Evolutionary conservation across 2,888 invertebrate species (phyloP), one percentile per base, ranked within the genome.

Genomic region (Drosophila nr. perissopoda): DNA sequence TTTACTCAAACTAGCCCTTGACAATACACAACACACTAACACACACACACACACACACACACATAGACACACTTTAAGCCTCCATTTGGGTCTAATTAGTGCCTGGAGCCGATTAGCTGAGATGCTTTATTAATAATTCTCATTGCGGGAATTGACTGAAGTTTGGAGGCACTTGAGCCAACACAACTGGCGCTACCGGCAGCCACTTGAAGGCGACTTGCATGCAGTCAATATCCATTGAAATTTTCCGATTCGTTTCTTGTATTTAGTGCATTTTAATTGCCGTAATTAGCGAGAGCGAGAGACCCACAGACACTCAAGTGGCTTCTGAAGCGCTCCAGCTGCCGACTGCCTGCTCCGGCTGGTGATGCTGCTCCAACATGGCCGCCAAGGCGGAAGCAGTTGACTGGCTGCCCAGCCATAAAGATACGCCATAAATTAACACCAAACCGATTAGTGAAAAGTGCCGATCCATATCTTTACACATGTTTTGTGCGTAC

Each of bases 191-290:
- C 74, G 69, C 73, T 69, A 69, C 67, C 48, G 81, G 64, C 76
- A 68, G 75, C 77, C 87, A 85, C 87, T 87, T 87, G 89, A 89
- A 69, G 73, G 79, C 87, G 85, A 58, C 86, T 65, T 16, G 4
- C 25, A 25, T 45, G 53, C 66, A 58, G 33, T 33, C 33, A 25
- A 54, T 54, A n/a, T 16, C 57, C 59, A 73, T 73, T 73, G 80
- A 69, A 56, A 70, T 69, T 61, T 73, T 69, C 76, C 70, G 65
- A 86, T 87, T 73, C 64, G 62, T 80, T 71, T 57, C 71, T 76
- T 63, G 59, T 82, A 91, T 91, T 91, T 89, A 89, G 91, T 91
- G 87, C 78, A 73, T 82, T 90, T 88, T 90, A 91, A 89, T 89
- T 91, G 86, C 80, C 78, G 83, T 89, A 91, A 91, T 87, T 91